Base-by-base conservation (phyloP, 2,797 vertebrate genomes). In the Phoeniculus purpureus region DNA sequence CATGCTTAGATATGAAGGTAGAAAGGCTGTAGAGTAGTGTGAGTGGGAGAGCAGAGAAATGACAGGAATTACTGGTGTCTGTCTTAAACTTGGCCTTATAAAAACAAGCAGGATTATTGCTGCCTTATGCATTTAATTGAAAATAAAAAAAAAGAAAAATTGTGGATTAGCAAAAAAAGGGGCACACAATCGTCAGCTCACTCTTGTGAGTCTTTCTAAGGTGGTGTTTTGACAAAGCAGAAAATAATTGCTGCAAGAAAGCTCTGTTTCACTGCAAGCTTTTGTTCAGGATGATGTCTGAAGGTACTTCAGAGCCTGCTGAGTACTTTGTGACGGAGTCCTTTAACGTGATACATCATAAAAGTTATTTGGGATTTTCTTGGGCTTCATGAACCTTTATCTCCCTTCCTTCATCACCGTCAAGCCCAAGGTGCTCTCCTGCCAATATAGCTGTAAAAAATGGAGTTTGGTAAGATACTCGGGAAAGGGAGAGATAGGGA, bases 241-340 rank as follows among this genome's bases (percentile, higher is more conserved):
- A 83, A 94, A 91, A 79, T 55, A 91, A 84, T 75, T 92, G 55
- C 65, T 90, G 18, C 50, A 40, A 56, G 54, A 40, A 92, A 86
- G 40, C 83, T 94, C 27, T 76, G 6, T 86, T 77, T 75, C 15
- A 43, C 37, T 67, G 9, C 40, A 59, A 89, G 66, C 6, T 91
- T 85, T 91, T 77, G 23, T 72, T 29, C 67, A 29, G 50, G 59
- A 65, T 45, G 19, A 37, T 34, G 40, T 52, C 52, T 91, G 56
- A 81, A 90, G 8, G 40, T 76, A 60, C 50, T 74, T 56, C 29
- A 81, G 75, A 93, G 37, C 34, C 34, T 85, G 40, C 21, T 45
- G 52, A 85, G 27, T 23, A 34, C 25, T 85, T 62, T 91, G 45
- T 83, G 61, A 50, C 26, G 59, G 66, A 50, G 61, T 61, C 34